These are phyloP conservation scores for Himalopsyche japonica DNA, from an alignment of 2,888 invertebrate species.

Conservation along the genomic window DNA sequence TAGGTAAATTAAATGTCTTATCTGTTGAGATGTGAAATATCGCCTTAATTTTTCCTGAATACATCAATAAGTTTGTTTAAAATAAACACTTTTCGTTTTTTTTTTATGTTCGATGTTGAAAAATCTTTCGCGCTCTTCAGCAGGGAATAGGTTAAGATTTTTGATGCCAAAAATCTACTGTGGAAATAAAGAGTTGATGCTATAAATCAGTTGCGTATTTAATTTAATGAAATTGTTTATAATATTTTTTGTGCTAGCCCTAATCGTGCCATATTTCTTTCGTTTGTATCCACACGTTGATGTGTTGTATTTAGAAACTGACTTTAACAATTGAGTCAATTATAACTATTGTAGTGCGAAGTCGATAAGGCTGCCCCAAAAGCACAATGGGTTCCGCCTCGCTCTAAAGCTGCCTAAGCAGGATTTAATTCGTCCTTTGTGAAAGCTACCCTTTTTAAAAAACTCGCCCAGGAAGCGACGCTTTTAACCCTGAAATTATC, in stretches of 20 bases:
- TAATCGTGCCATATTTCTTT: background rate
- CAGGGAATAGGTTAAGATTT: no score
- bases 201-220: no score
- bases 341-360: slow-evolving; percentile 8
- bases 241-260: background rate
- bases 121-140: no score
- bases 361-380: background rate
- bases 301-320: background rate
- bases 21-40: no score
- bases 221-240: background rate
- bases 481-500: background rate
- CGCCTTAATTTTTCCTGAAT: no score
- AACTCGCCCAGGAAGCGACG: background rate
- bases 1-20: no score
- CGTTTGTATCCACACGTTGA: background rate
- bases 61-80: no score
- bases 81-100: no score
- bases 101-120: no score
- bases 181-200: no score
- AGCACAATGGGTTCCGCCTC: background rate
- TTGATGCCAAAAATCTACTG: no score
- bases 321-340: slow-evolving; percentile 18
- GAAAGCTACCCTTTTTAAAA: background rate
- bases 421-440: slow-evolving; percentile 21
- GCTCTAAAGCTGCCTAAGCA: slow-evolving; percentile 17